phyloP scores from a whole-genome alignment of 1,140 invertebrate genomes.

The Fopius arisanus region DNA sequence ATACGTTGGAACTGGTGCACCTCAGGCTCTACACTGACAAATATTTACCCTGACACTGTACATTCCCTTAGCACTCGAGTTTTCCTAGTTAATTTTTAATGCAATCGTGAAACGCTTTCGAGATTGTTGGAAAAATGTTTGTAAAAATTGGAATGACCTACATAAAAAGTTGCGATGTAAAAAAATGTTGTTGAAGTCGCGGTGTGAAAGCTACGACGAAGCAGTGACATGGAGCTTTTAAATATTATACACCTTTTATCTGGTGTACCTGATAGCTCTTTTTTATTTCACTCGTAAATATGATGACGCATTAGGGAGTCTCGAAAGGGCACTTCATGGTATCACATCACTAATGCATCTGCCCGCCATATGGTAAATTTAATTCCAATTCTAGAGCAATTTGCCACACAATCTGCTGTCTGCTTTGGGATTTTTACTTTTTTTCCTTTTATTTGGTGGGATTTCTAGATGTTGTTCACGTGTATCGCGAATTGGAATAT shows the following conservation, averaged over 20 bases:
- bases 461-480: not conserved
- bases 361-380: slow-evolving; percentile 1
- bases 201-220: not conserved
- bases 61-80: too few relatives aligned
- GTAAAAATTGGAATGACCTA: not conserved
- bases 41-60: not conserved
- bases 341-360: not conserved
- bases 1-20: not conserved
- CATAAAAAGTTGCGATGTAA: not conserved
- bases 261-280: not conserved
- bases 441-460: not conserved
- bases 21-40: not conserved
- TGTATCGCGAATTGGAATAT: not conserved
- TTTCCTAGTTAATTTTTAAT: not conserved
- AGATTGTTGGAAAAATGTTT: not conserved
- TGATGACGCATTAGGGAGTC: not conserved
- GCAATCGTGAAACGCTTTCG: too few relatives aligned
- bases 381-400: not conserved
- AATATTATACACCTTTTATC: not conserved
- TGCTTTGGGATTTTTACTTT: not conserved
- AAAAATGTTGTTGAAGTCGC: not conserved
- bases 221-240: not conserved
- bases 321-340: not conserved
- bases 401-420: not conserved
- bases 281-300: not conserved